Evolutionary conservation across 2,797 vertebrate species (phyloP), one percentile per base, ranked within the genome.

Genomic region (Gymnodraco acuticeps): DNA sequence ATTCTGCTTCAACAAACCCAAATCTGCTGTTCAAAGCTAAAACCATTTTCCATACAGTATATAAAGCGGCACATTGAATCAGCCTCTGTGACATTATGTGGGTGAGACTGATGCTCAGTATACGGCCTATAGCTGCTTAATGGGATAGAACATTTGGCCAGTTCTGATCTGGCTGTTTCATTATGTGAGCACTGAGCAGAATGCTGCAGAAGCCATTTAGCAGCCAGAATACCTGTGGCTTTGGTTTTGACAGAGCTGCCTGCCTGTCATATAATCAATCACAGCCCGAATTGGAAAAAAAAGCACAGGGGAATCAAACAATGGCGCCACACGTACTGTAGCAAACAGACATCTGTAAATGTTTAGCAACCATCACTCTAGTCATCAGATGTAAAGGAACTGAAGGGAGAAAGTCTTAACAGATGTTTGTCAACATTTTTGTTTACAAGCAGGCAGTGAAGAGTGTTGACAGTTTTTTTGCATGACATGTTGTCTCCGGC

Each of bases 151-250:
- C 89, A 85, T 89, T 87, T 87, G 77, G 64, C 80, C 84, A 72
- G n/a, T 84, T 88, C 69, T 81, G 84, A 87, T 84, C 81, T 59
- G 71, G 82, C 77, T 83, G 74, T 78, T 90, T 88, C 74, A 81
- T 89, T 87, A 86, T 86, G 78, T 83, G 76, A 88, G 81, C 77
- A 79, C 77, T 82, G 76, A 88, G 81, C 78, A 79, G 80, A 88
- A 81, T 75, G 87, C 71, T 83, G 79, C 75, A 70, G 73, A 88
- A 75, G 52, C 75, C 82, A 86, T 89, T 88, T 77, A 88, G 83
- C 83, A 84, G 83, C 80, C 87, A 87, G 33, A 90, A 86, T 84
- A 88, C 82, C 84, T 90, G 81, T 82, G 81, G 81, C 76, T 90
- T 84, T 81, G 67, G 74, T 83, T 86, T 81, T 81, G 79, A 89